Conservation (phyloP, 2,888 invertebrate genomes). For the Campoletis raptor region DNA sequence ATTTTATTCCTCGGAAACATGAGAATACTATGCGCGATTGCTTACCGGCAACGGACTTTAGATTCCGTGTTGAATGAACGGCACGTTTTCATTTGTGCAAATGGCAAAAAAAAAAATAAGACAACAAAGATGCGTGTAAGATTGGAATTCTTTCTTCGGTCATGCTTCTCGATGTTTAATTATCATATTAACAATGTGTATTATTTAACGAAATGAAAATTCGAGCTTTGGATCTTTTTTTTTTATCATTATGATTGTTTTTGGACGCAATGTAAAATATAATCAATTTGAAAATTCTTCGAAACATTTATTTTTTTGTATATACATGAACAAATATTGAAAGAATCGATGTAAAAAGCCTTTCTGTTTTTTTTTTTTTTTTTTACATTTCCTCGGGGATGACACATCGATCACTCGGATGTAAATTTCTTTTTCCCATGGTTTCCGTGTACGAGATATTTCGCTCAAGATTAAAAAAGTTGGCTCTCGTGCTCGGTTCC, state of each 20-base stretch:
- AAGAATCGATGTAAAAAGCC: background rate
- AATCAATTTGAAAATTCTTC: background rate
- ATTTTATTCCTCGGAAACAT: background rate
- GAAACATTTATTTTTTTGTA: background rate
- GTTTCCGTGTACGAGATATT: background rate
- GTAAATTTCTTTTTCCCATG: background rate
- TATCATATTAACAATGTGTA: background rate
- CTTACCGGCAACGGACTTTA: background rate
- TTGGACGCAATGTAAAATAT: background rate
- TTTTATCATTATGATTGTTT: background rate
- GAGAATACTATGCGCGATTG: background rate
- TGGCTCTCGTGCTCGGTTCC: background rate
- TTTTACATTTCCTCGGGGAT: background rate
- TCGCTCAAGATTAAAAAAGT: background rate
- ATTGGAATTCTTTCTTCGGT: background rate
- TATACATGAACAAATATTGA: background rate
- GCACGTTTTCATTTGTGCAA: slow-evolving; percentile 32
- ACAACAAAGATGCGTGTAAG: background rate
- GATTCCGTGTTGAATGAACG: slow-evolving; percentile 44
- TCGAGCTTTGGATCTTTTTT: background rate
- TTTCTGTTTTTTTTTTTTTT: background rate
- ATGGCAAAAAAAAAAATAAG: background rate
- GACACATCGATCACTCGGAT: background rate
- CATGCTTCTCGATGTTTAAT: background rate
- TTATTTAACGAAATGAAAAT: background rate